Conservation (phyloP, 2,888 invertebrate genomes). For the Petrophora chlorosata region DNA sequence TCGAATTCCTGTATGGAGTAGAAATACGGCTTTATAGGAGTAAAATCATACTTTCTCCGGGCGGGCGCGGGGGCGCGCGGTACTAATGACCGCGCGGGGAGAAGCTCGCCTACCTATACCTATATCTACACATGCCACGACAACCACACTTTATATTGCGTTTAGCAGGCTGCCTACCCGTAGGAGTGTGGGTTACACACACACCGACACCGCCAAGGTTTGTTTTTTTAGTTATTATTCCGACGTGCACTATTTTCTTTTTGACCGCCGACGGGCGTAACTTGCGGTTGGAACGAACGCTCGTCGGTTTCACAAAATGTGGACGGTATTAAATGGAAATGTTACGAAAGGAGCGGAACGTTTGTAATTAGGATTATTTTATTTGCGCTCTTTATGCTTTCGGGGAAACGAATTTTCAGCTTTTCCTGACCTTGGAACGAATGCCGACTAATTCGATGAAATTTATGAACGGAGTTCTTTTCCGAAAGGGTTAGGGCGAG, state of each 20-base stretch:
- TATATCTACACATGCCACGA: constrained; percentile 74
- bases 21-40: constrained; percentile 84
- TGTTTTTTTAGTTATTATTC: constrained; percentile 77
- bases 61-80: constrained; percentile 68
- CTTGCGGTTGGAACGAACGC: constrained; percentile 45
- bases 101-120: constrained; percentile 71
- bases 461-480: constrained; percentile 14
- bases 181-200: constrained; percentile 63
- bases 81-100: constrained; percentile 84
- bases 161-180: constrained; percentile 80
- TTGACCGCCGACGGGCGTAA: constrained; percentile 56
- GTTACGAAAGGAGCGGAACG: constrained; percentile 32
- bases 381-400: constrained; percentile 27
- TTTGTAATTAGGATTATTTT: constrained; percentile 41
- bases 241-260: constrained; percentile 78
- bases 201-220: constrained; percentile 61
- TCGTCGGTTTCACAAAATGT: constrained; percentile 44
- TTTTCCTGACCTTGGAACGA: constrained; percentile 14
- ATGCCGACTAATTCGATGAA: constrained; percentile 4
- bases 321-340: constrained; percentile 36
- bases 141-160: constrained; percentile 83
- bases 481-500: not conserved
- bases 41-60: constrained; percentile 84
- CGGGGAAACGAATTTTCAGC: constrained; percentile 3
- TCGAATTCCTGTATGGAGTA: constrained; percentile 84